Conservation (phyloP, 2,113 vertebrate species). For the Oxygymnocypris stewartii region DNA sequence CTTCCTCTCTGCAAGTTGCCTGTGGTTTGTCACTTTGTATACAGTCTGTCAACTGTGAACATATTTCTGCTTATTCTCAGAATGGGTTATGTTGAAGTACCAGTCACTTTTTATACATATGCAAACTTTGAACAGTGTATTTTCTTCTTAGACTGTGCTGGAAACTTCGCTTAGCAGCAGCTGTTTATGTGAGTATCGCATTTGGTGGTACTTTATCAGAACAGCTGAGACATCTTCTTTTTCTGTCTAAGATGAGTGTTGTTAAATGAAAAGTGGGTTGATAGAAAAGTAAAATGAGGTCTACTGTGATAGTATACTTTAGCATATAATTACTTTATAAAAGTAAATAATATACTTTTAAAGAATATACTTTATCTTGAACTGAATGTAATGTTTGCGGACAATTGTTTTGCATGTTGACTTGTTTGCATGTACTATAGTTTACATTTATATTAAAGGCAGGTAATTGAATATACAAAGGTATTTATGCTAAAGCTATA, state of each 20-base stretch:
- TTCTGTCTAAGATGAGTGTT: not conserved
- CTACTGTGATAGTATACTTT: not conserved
- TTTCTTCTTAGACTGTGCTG: not conserved
- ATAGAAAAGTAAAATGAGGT: not conserved
- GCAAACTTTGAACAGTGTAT: not conserved
- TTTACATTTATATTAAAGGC: not conserved
- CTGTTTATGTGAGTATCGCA: not conserved
- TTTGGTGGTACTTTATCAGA: not conserved
- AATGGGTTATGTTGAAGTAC: not conserved
- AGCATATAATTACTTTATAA: not conserved
- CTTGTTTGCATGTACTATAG: not conserved
- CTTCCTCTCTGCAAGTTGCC: not conserved
- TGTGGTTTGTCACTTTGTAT: slow-evolving; percentile 11
- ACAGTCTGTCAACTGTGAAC: slow-evolving; percentile 1
- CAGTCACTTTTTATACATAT: not conserved
- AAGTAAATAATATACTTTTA: not conserved
- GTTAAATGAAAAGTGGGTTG: not conserved
- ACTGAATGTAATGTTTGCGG: not conserved
- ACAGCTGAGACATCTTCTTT: not conserved
- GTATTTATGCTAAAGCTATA: not conserved
- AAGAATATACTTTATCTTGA: not conserved
- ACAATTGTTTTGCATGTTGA: not conserved
- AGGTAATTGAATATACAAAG: not conserved
- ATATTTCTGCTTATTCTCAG: not conserved
- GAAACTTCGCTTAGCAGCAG: not conserved